A percentile compares a stretch with the other conserved stretches of the same genome.
These are phyloP conservation scores for Parnassius smintheus DNA, from an alignment of 2,888 invertebrate genomes.

Conservation along the genomic window DNA sequence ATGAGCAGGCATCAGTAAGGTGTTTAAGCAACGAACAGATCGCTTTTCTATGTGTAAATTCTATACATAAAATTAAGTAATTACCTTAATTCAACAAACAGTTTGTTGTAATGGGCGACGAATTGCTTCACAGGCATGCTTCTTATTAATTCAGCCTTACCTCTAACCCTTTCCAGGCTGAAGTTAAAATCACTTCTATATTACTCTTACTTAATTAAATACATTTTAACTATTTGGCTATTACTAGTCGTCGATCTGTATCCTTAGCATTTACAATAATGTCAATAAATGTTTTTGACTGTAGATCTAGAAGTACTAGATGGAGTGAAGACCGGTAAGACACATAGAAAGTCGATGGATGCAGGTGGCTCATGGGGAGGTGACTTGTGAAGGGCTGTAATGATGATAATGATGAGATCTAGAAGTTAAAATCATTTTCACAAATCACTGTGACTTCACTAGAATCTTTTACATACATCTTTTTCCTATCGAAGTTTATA, in stretches of 20 bases:
- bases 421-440: too few species aligned
- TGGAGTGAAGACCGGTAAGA: too few species aligned
- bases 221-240: slow-evolving; percentile 19
- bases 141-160: slow-evolving; percentile 15
- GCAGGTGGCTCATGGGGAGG: too few species aligned
- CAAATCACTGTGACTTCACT: too few species aligned
- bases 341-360: too few species aligned
- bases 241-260: neutral
- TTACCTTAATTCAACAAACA: neutral
- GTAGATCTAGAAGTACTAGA: neutral
- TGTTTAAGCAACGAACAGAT: too few species aligned
- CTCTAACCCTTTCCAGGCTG: slow-evolving; percentile 9
- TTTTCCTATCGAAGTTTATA: too few species aligned
- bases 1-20: too few species aligned
- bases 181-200: slow-evolving; percentile 20
- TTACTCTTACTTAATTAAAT: slow-evolving; percentile 8
- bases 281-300: slow-evolving; percentile 13
- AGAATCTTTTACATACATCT: too few species aligned
- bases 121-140: neutral
- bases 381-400: too few species aligned
- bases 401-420: too few species aligned
- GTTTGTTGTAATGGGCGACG: neutral
- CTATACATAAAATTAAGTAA: slow-evolving; percentile 1
- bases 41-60: too few species aligned
- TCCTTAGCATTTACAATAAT: slow-evolving; percentile 6